phyloP scores from a whole-genome alignment of 2,888 invertebrate genomes.

The Bombyx huttoni region DNA sequence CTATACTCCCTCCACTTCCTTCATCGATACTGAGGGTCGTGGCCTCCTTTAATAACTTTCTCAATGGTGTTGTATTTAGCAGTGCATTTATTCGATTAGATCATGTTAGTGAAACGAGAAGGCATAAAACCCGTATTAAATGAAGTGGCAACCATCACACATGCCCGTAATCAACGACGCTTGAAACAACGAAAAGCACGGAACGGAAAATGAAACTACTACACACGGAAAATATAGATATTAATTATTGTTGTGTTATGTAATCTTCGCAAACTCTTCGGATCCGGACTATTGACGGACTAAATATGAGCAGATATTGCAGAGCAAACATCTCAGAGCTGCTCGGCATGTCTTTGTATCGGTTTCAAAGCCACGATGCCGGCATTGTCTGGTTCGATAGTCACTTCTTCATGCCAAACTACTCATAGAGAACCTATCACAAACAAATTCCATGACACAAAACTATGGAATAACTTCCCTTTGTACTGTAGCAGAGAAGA shows the following conservation, averaged over 20 bases:
- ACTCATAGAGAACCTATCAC: constrained; percentile 1
- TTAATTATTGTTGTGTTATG: background rate
- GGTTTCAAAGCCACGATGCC: constrained; percentile 11
- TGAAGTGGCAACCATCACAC: too few species aligned
- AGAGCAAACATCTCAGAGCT: constrained; percentile 16
- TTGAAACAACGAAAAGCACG: too few species aligned
- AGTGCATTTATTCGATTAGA: too few species aligned
- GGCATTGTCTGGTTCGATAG: constrained; percentile 13
- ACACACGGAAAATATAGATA: background rate
- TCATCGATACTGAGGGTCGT: too few species aligned
- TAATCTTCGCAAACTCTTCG: background rate
- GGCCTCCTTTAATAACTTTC: too few species aligned
- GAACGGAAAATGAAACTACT: too few species aligned
- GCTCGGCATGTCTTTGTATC: constrained; percentile 26
- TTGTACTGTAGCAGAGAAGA: background rate
- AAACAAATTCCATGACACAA: constrained; percentile 2
- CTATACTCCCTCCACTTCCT: too few species aligned
- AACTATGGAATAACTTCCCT: background rate
- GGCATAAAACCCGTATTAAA: too few species aligned
- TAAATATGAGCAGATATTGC: constrained; percentile 17
- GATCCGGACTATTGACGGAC: background rate
- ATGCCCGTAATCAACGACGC: too few species aligned
- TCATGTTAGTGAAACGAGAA: too few species aligned
- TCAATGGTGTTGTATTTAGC: too few species aligned
- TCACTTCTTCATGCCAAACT: constrained; percentile 16